Evolutionary conservation across 2,888 invertebrate genomes (phyloP).

Genomic region (Athetis lepigone): DNA sequence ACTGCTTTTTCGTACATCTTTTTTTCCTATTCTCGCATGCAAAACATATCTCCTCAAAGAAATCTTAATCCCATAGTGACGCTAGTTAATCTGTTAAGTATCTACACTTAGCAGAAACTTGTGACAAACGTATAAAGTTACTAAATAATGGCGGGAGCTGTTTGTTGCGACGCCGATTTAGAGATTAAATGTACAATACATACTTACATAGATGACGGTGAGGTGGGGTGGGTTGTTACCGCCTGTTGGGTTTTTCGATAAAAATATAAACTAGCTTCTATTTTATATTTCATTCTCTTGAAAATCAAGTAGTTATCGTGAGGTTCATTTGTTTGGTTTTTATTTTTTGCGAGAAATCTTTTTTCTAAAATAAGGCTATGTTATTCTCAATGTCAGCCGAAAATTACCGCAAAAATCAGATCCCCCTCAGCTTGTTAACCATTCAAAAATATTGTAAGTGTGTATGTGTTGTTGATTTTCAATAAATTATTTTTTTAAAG

Average conservation of each 20-base stretch:
- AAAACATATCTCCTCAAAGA: constrained; percentile 17
- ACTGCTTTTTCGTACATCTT: not conserved
- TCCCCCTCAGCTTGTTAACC: too few species aligned
- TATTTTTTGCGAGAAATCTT: too few species aligned
- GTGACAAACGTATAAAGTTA: constrained; percentile 38
- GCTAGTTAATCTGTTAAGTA: constrained; percentile 45
- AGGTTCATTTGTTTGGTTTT: too few species aligned
- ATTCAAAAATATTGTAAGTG: too few species aligned
- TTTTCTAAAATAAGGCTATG: too few species aligned
- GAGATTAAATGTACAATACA: constrained; percentile 29
- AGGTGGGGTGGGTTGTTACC: constrained; percentile 24
- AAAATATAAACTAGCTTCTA: not conserved
- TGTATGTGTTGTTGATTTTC: too few species aligned
- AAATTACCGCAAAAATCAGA: too few species aligned
- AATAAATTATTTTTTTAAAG: too few species aligned
- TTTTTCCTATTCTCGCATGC: not conserved
- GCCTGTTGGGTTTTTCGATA: not conserved
- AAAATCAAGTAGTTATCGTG: too few species aligned
- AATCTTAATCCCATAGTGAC: constrained; percentile 15
- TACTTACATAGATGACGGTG: not conserved
- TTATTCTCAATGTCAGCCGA: too few species aligned
- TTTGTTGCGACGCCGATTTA: constrained; percentile 40
- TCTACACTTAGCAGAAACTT: constrained; percentile 34
- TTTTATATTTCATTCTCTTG: too few species aligned
- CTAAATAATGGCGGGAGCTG: constrained; percentile 35